Base-by-base conservation (phyloP, 2,888 invertebrate species). In the Lymantria monacha region DNA sequence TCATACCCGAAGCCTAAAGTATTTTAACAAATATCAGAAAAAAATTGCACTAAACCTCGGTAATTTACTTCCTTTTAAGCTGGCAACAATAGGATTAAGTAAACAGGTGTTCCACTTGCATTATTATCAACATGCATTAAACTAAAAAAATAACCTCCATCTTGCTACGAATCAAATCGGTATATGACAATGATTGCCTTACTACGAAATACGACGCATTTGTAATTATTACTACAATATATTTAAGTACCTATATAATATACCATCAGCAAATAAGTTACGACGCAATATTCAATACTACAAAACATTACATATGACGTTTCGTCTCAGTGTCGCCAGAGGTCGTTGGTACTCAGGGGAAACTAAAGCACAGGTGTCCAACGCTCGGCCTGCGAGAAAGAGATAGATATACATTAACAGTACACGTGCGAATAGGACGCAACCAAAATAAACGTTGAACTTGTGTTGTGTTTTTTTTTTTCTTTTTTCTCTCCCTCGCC, bases 351-450 rank as follows among this genome's bases (percentile, higher is more conserved):
- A 91, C 91, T 89, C 85, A 80, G 85, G 88, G 91, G 90, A 91
- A 89, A 90, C 89, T 90, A 87, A 91, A 90, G 91, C 91, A 91
- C 91, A 91, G 91, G 91, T 91, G 91, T 91, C 89, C 91, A 88
- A 85, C 91, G 91, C 84, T 91, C 87, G 84, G 85, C 72, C 77
- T 64, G 83, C 55, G 63, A 64, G 81, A 87, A 61, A 64, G 80
- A 79, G 88, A 85, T 40, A 46, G 72, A 50, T 46, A 68, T 78
- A 81, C 37, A 13, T 54, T 61, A 76, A 74, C 60, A 49, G 44
- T 44, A 38, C 45, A 55, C 37, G 88, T 45, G 65, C 57, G 82
- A 91, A 70, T 70, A 76, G 62, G 88, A 89, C 74, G 79, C 84
- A 83, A 91, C 88, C 83, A 91, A 91, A 91, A 91, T 91, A 91